phyloP scores from a whole-genome alignment of 2,888 invertebrate genomes.

The Callosobruchus maculatus region DNA sequence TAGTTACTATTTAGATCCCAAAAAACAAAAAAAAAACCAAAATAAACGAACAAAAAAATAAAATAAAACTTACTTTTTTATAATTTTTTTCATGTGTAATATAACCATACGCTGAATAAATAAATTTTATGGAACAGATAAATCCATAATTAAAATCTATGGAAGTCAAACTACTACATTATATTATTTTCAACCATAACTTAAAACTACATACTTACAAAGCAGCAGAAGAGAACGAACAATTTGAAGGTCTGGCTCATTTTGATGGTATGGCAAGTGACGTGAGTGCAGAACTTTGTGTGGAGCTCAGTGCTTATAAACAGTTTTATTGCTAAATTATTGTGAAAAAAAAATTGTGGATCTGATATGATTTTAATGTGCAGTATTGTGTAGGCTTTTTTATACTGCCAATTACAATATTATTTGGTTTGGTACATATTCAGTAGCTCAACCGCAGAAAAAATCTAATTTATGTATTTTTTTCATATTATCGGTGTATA shows the following conservation, averaged over 20 bases:
- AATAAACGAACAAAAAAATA: too few relatives aligned
- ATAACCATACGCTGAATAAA: too few relatives aligned
- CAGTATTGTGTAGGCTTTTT: neutral
- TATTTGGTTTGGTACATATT: neutral
- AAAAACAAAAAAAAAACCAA: too few relatives aligned
- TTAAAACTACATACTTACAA: neutral
- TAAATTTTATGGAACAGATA: too few relatives aligned
- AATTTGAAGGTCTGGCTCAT: neutral
- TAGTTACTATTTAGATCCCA: too few relatives aligned
- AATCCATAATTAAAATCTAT: too few relatives aligned
- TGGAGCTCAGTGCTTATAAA: neutral
- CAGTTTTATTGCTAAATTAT: neutral
- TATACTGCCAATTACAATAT: neutral
- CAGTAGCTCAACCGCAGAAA: neutral
- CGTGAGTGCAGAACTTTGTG: neutral
- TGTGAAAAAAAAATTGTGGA: neutral
- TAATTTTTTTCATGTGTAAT: too few relatives aligned
- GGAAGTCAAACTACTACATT: too few relatives aligned
- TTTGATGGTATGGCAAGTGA: neutral
- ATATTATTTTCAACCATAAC: too few relatives aligned
- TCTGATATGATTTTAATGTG: neutral
- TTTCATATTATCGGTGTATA: neutral
- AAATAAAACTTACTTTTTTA: too few relatives aligned
- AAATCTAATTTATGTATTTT: neutral
- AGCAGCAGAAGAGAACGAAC: neutral